These are phyloP conservation scores for Oxyteleia sp. DNA, from an alignment of 2,888 invertebrate species.

Conservation along the genomic window DNA sequence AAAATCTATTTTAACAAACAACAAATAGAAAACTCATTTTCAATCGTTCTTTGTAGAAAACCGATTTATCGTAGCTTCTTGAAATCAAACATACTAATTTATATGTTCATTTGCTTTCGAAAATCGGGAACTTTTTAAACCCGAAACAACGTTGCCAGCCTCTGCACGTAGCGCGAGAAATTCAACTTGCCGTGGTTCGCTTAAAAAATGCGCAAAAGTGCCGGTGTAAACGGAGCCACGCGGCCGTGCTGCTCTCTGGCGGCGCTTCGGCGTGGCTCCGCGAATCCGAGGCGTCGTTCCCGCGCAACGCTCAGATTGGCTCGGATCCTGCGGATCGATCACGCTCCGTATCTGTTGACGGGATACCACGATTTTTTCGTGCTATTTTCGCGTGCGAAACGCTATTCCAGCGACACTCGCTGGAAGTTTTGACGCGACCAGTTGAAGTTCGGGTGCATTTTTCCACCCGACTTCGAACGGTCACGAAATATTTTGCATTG, in stretches of 20 bases:
- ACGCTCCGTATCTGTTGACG: conserved; percentile 52
- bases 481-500: conserved; percentile 42
- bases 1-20: too few species aligned
- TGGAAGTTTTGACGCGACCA: conserved; percentile 20
- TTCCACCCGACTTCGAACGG: conserved; percentile 1
- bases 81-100: too few species aligned
- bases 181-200: too few species aligned
- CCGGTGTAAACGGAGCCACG: conserved; percentile 8
- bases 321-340: conserved; percentile 60
- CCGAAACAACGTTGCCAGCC: too few species aligned
- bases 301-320: conserved; percentile 63
- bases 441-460: not conserved
- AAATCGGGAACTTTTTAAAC: too few species aligned
- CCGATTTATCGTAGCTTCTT: too few species aligned
- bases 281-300: conserved; percentile 28
- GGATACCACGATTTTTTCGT: conserved; percentile 53
- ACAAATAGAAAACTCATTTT: too few species aligned
- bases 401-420: conserved; percentile 22
- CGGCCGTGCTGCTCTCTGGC: conserved; percentile 19
- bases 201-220: conserved; percentile 37
- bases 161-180: too few species aligned
- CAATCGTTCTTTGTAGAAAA: too few species aligned
- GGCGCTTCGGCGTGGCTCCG: not conserved
- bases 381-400: conserved; percentile 40
- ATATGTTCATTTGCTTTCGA: too few species aligned